These are phyloP conservation scores for Oreotragus oreotragus DNA, from an alignment of 2,113 vertebrate species.

Conservation along the genomic window DNA sequence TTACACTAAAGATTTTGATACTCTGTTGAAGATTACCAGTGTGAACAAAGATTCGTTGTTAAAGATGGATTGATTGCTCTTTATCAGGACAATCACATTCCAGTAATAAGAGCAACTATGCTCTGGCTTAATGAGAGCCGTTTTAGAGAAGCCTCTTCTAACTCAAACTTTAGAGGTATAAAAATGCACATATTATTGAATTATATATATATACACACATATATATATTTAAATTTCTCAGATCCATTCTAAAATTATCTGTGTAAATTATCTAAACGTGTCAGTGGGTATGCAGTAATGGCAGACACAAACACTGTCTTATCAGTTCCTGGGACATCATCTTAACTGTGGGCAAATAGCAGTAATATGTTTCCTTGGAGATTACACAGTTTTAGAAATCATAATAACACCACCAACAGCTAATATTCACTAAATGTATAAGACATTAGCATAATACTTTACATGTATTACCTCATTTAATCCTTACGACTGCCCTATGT, in stretches of 20 bases:
- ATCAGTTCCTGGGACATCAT: neutral
- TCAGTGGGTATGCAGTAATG: neutral
- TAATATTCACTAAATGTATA: neutral
- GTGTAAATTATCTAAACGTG: neutral
- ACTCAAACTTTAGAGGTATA: neutral
- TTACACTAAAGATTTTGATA: slow-evolving; percentile 49
- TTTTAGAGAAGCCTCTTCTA: slow-evolving; percentile 11
- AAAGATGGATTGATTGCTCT: neutral
- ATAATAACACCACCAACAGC: neutral
- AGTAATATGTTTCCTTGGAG: neutral
- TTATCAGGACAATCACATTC: neutral
- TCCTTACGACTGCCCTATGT: neutral
- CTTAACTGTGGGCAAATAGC: neutral
- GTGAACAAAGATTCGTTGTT: slow-evolving; percentile 26
- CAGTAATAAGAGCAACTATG: neutral
- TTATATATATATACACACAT: neutral
- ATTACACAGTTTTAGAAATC: slow-evolving; percentile 2
- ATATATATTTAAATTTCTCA: neutral
- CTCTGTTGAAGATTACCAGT: neutral
- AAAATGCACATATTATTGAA: neutral
- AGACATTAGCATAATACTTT: neutral
- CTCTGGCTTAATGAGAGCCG: neutral
- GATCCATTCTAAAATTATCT: neutral
- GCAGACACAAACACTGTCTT: neutral
- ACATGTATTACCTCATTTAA: neutral